phyloP scores from a whole-genome alignment of 2,888 invertebrate species.

The Ormia ochracea region DNA sequence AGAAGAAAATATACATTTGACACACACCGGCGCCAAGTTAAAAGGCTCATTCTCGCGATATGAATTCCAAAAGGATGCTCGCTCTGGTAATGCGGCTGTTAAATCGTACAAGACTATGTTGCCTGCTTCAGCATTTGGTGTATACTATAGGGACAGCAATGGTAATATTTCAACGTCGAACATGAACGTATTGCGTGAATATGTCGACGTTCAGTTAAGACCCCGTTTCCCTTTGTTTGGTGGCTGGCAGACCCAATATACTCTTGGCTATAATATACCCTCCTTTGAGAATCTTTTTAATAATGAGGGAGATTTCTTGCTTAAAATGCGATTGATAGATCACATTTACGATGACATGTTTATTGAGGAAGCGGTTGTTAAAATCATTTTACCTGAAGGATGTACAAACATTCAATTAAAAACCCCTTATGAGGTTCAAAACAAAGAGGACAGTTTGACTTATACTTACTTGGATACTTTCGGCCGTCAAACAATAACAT shows the following conservation, averaged over 20 bases:
- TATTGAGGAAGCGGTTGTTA: constrained; percentile 91
- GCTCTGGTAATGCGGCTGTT: constrained; percentile 91
- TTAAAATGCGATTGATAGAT: constrained; percentile 96
- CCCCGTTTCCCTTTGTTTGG: constrained; percentile 98
- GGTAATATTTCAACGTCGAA: constrained; percentile 99
- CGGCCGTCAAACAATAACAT: constrained; percentile 91
- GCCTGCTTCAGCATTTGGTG: constrained; percentile 93
- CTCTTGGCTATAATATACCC: constrained; percentile 97
- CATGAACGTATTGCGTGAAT: constrained; percentile 90
- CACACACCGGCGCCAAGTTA: constrained; percentile 93
- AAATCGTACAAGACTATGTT: constrained; percentile 92
- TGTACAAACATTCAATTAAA: constrained; percentile 87
- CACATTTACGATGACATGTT: constrained; percentile 98
- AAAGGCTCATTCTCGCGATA: constrained; percentile 98
- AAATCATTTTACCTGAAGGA: constrained; percentile 96
- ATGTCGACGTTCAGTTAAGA: constrained; percentile 95
- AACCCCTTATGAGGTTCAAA: constrained; percentile 88
- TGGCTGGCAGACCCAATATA: constrained; percentile 99
- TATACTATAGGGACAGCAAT: constrained; percentile 97
- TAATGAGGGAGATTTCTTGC: constrained; percentile 85
- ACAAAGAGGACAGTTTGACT: constrained; percentile 85
- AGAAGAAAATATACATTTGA: constrained; percentile 94
- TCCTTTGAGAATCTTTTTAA: constrained; percentile 96
- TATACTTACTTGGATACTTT: constrained; percentile 96
- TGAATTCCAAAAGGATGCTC: constrained; percentile 95